Evolutionary conservation across 2,113 vertebrate species (phyloP), one percentile per base, ranked within the genome.

Genomic region (Beaufortia kweichowensis): DNA sequence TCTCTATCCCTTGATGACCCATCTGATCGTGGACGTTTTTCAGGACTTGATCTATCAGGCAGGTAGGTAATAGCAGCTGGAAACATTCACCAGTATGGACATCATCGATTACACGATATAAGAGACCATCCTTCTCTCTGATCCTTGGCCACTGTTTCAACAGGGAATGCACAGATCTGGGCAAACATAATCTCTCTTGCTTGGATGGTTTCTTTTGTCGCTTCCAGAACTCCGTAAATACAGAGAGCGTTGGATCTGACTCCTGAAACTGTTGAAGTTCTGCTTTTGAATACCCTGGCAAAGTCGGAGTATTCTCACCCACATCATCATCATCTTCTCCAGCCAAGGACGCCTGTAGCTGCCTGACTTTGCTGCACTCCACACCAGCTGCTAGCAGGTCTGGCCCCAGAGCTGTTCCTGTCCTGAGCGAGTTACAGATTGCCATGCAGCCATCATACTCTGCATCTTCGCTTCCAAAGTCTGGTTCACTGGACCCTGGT

Each of bases 1-100:
- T 2, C 5, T 65, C 60, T 19, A 46, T 64, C 2, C 48, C 77
- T 11, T 78, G 59, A n/a, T 78, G 59, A 3, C 68, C 67, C 68
- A 72, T 55, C 2, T 31, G 7, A 17, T 72, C 48, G 63, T 72
- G 59, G 1, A 79, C 68, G 43, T 67, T 55, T 23, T 12, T 29
- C 14, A 72, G 39, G 9, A 64, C 59, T 15, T 53, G n/a, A 0
- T 29, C 21, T 17, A 8, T 64, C 6, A 57, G 10, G 55, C 68
- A 26, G 14, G 19, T 4, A 4, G 59, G 43, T 39, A 63, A 3
- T 3, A 78, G 23, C 33, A 63, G n/a, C n/a, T 63, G 57, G 5
- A 17, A 9, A 21, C 46, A 76, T 43, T 43, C 33, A 35, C 28
- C 28, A 31, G 17, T 19, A 17, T 61, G 28, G 17, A 61, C 26